These are phyloP conservation scores for Altica lythri DNA, from an alignment of 2,888 invertebrate genomes.

Conservation along the genomic window DNA sequence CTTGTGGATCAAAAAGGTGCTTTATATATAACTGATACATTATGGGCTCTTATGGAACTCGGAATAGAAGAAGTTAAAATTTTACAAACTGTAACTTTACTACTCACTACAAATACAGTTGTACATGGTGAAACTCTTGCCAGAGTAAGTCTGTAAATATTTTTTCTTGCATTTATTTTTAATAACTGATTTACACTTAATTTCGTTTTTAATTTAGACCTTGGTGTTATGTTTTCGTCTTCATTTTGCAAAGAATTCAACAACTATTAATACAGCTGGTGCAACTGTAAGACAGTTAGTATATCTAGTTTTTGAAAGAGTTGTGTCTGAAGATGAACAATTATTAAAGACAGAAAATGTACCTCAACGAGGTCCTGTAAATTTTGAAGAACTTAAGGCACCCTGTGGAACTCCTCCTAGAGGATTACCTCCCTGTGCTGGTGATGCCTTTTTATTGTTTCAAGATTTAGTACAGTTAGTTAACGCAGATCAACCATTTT, in stretches of 20 bases:
- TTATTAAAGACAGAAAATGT: conserved; percentile 45
- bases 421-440: conserved; percentile 81
- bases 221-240: conserved; percentile 96
- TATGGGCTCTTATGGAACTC: conserved; percentile 94
- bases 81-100: conserved; percentile 90
- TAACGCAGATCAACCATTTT: conserved; percentile 94
- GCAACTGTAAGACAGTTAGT: conserved; percentile 96
- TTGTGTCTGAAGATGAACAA: conserved; percentile 72
- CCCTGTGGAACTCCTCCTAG: conserved; percentile 78
- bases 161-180: no score
- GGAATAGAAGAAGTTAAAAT: conserved; percentile 95
- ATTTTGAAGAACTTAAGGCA: conserved; percentile 78
- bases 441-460: conserved; percentile 93
- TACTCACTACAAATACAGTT: conserved; percentile 93
- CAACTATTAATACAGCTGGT: conserved; percentile 95
- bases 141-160: conserved; percentile 80
- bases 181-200: no score
- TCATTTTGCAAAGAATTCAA: conserved; percentile 91
- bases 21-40: conserved; percentile 87
- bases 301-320: conserved; percentile 87
- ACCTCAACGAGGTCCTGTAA: conserved; percentile 60
- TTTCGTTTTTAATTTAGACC: conserved; percentile 69
- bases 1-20: conserved; percentile 91
- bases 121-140: conserved; percentile 94
- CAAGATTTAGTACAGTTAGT: conserved; percentile 97